Base-by-base conservation (phyloP, 1,140 invertebrate species). In the Leguminivora glycinivorella region DNA sequence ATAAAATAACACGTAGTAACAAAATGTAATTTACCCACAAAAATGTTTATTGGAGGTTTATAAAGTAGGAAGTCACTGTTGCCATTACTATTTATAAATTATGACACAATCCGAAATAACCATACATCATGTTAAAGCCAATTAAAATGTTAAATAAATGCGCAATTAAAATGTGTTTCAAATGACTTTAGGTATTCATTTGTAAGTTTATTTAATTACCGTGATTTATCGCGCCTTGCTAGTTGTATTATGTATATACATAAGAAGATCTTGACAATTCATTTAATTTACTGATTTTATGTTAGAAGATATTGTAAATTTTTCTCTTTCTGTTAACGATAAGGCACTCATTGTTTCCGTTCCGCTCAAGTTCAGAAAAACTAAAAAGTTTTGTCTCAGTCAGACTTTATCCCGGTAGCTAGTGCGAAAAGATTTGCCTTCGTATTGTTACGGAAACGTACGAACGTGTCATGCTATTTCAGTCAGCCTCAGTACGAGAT, bases 161-260 rank as follows among this genome's bases (percentile, higher is more conserved):
- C 14, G 40, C 40, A 43, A 43, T 43, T 43, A 43, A 43, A 43
- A 38, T 38, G 40, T 43, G 40, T 43, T 43, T 43, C n/a, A 43
- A 43, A n/a, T 43, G 40, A 4, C n/a, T 43, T 43, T 14, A 5
- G 38, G n/a, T 43, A 43, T n/a, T 43, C n/a, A 43, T 17, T 43
- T 17, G 4, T 43, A 17, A 10, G 34, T 43, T 43, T 12, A 43
- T 43, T 12, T n/a, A 43, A 43, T 17, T 43, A n/a, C 1, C n/a
- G 17, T 17, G n/a, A n/a, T n/a, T 43, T n/a, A 43, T 43, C 4
- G 12, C n/a, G 17, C 17, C 17, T 17, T 9, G 34, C 40, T 43
- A 0, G n/a, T 43, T n/a, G n/a, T n/a, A n/a, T n/a, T n/a, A n/a
- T n/a, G n/a, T n/a, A n/a, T n/a, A 43, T 14, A 43, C 4, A 5